These are phyloP conservation scores for Adelosebastes latens DNA, from an alignment of 2,797 vertebrate species.

Conservation along the genomic window DNA sequence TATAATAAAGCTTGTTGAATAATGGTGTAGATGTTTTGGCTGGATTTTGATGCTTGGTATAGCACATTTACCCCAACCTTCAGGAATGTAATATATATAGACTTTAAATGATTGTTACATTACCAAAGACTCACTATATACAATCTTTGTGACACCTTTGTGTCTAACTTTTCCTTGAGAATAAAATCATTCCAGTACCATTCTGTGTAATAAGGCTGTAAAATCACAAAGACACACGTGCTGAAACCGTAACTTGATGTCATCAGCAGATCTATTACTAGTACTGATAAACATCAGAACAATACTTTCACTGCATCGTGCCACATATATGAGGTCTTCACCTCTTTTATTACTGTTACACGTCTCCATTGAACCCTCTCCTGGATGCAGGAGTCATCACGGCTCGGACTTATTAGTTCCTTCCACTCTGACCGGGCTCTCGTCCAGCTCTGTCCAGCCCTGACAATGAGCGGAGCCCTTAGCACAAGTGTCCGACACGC, in stretches of 20 bases:
- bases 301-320: slow-evolving; percentile 28
- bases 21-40: not conserved
- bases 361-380: slow-evolving; percentile 42
- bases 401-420: slow-evolving; percentile 78
- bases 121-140: not conserved
- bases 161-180: not conserved
- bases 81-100: not conserved
- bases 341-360: slow-evolving; percentile 44
- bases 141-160: not conserved
- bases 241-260: not conserved
- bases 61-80: not conserved
- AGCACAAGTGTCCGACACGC: slow-evolving; percentile 36
- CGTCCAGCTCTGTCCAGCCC: slow-evolving; percentile 49
- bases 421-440: slow-evolving; percentile 70
- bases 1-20: not conserved
- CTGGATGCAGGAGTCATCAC: slow-evolving; percentile 57
- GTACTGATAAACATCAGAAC: not conserved
- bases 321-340: slow-evolving; percentile 2
- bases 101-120: not conserved
- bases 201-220: not conserved
- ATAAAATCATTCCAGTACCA: not conserved
- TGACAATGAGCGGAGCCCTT: slow-evolving; percentile 71
- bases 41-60: not conserved
- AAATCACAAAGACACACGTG: not conserved
- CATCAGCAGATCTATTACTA: not conserved